These are phyloP conservation scores for Meloidogyne floridensis DNA, from an alignment of 1,140 invertebrate genomes.

Conservation along the genomic window DNA sequence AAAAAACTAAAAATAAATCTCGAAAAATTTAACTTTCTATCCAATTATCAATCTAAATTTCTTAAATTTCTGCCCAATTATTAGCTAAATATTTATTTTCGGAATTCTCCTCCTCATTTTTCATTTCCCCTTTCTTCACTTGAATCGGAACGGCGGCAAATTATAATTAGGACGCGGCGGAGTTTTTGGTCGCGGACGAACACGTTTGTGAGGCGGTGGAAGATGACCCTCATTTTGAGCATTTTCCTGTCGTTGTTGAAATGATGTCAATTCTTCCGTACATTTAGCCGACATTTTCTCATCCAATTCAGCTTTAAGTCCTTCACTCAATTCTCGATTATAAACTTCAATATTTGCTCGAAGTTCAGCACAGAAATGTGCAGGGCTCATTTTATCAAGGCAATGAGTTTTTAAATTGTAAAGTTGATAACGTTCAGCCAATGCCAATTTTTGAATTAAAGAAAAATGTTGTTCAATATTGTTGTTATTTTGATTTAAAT, in stretches of 20 bases:
- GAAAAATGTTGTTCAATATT: not conserved
- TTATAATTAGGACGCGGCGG: not conserved
- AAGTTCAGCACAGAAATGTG: not conserved
- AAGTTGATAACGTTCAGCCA: not conserved
- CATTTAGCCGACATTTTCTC: not conserved
- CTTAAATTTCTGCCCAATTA: no score
- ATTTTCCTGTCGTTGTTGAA: not conserved
- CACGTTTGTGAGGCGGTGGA: not conserved
- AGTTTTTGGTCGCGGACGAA: not conserved
- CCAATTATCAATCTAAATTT: no score
- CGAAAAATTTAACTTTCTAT: no score
- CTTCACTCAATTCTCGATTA: not conserved
- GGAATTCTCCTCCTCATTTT: not conserved
- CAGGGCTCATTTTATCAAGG: not conserved
- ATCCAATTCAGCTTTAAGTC: not conserved
- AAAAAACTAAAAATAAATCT: no score
- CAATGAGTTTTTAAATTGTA: not conserved
- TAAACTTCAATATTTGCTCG: not conserved
- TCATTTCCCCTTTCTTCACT: not conserved
- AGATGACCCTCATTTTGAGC: not conserved
- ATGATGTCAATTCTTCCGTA: not conserved
- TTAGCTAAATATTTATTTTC: not conserved
- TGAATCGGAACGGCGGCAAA: not conserved
- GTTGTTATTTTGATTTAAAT: not conserved
- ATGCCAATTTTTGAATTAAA: not conserved